These are phyloP conservation scores for Parnassius smintheus DNA, from an alignment of 2,888 invertebrate species.

Conservation along the genomic window DNA sequence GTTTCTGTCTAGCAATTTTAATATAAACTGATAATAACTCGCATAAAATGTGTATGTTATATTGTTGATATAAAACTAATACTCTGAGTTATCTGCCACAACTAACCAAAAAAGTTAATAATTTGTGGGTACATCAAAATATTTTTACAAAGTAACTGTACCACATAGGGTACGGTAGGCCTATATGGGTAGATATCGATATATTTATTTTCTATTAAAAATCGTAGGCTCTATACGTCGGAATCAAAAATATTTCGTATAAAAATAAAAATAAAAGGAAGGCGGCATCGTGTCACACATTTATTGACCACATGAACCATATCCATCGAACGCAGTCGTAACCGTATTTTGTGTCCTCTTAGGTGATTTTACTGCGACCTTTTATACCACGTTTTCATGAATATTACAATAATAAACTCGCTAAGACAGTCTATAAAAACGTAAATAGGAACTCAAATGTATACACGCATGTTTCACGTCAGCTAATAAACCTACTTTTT, in stretches of 20 bases:
- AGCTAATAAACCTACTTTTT: slow-evolving; percentile 4
- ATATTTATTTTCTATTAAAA: no score
- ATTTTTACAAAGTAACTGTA: no score
- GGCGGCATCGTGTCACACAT: slow-evolving; percentile 5
- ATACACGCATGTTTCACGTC: background rate
- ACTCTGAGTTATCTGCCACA: no score
- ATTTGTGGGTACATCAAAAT: no score
- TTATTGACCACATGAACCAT: slow-evolving; percentile 25
- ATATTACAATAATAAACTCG: slow-evolving; percentile 17
- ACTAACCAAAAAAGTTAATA: no score
- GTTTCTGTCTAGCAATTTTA: no score
- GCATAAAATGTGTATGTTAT: no score
- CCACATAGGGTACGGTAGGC: no score
- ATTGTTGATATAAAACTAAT: no score
- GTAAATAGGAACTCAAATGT: background rate
- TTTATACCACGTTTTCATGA: slow-evolving; percentile 20
- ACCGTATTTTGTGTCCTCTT: slow-evolving; percentile 10
- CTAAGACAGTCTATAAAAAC: slow-evolving; percentile 3
- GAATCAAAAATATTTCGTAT: background rate
- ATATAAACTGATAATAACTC: no score
- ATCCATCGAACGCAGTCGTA: slow-evolving; percentile 17
- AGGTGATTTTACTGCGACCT: slow-evolving; percentile 21
- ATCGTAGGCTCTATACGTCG: slow-evolving; percentile 1
- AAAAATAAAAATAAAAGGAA: slow-evolving; percentile 13
- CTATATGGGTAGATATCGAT: no score